Percentiles rank a stretch among this genome's conserved stretches.
These are phyloP conservation scores for Eulithis testata DNA, from an alignment of 2,888 invertebrate species.

Conservation along the genomic window DNA sequence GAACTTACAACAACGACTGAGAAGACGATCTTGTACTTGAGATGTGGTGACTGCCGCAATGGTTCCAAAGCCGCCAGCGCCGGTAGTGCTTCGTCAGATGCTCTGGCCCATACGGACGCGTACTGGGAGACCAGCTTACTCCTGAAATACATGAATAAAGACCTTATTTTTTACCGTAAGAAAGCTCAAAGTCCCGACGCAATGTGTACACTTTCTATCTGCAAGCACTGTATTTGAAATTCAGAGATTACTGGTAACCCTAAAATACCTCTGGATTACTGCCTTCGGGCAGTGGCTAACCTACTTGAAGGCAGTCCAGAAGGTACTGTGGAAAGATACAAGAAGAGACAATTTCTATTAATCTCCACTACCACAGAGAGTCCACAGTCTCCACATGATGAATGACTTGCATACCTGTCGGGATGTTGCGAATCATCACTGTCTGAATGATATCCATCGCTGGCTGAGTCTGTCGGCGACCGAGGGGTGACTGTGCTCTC, in stretches of 20 bases:
- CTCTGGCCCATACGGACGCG: conserved; percentile 93
- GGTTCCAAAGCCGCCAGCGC: conserved; percentile 92
- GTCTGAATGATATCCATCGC: conserved; percentile 94
- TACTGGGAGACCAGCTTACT: conserved; percentile 90
- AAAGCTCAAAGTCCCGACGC: neutral
- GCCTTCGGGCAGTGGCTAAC: no score
- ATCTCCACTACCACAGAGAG: no score
- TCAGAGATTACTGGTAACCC: no score
- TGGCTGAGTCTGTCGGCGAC: conserved; percentile 80
- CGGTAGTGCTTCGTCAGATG: conserved; percentile 93
- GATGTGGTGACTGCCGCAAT: conserved; percentile 92
- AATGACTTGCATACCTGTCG: conserved; percentile 59
- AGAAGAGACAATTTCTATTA: no score
- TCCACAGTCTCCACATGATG: neutral
- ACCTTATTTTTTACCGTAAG: neutral
- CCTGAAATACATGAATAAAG: conserved; percentile 59
- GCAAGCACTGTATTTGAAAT: neutral
- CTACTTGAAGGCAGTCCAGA: no score
- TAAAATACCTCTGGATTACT: no score
- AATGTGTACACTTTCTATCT: no score
- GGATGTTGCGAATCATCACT: conserved; percentile 85
- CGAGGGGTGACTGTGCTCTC: conserved; percentile 71
- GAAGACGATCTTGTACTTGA: conserved; percentile 97
- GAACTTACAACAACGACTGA: conserved; percentile 96
- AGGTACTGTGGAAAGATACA: no score